Base-by-base conservation (phyloP, 2,888 invertebrate genomes). In the Pristionchus fissidentatus region DNA sequence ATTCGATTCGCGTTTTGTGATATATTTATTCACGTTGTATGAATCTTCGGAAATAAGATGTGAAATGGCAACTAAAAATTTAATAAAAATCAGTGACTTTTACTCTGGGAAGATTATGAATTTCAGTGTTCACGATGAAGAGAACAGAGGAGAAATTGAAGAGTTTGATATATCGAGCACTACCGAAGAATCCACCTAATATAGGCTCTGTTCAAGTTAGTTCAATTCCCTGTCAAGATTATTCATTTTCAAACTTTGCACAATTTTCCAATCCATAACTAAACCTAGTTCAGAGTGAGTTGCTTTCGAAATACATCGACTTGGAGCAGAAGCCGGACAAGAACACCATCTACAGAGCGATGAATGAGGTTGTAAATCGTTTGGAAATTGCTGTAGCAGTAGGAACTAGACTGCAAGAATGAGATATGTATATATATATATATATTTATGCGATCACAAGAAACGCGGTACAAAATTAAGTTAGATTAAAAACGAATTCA, bases 131-230 rank as follows among this genome's bases (percentile, higher is more conserved):
- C 19, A 55, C 43, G 15, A 55, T 79, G 10, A 79, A 57, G 57
- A 55, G 35, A 22, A 57, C 19, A 5, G 22, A 22, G 22, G 22
- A 19, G 32, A 46, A 77, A 29, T 19, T 77, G 49, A 46, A 77
- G 75, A 77, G 49, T 29, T 29, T 77, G 35, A 49, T 77, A 49
- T 15, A 77, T 77, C 75, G 75, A 77, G 75, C 75, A 49, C 32
- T 77, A 5, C 75, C 75, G 32, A 77, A 77, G 29, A 49, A 49
- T 19, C 13, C 49, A 22, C 75, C 49, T n/a, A 77, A 77, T 41
- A 38, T 26, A 29, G 46, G 26, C 10, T 26, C 26, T 15, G 26
- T 46, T 3, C 29, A 32, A 26, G 49, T 70, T 13, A 35, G 43
- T 70, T 70, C 13, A 32, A 15, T 29, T 29, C 32, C 13, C 3